Base-by-base conservation (phyloP, 2,888 invertebrate species). In the Machimus rusticus region DNA sequence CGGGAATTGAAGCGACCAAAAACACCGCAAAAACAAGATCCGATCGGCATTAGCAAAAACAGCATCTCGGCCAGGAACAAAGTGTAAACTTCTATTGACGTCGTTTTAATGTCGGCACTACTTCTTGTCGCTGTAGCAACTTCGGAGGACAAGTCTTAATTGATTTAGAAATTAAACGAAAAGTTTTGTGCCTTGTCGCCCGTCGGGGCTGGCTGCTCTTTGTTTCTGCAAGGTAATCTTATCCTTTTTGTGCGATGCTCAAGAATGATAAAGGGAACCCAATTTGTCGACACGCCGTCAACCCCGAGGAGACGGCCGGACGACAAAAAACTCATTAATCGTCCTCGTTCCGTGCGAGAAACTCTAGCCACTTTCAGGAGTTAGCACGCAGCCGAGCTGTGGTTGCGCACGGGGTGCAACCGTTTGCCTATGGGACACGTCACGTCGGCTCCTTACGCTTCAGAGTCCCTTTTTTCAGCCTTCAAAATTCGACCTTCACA, bases 81-180 rank as follows among this genome's bases (percentile, higher is more conserved):
- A 85, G 74, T 85, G 85, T 85, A 85, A 85, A 85, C 85, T 85
- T 85, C 43, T 84, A 84, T 84, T 84, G 84, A 84, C 74, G 85
- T 85, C 85, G 39, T 74, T 66, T 85, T 74, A 85, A 74, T 74
- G 46, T 84, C 85, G 74, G 85, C 74, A 85, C 85, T 74, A 85
- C 43, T 74, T 85, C 85, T 85, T 85, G 85, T 74, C 74, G 28
- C 39, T 66, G 85, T 34, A 66, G 82, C 82, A 84, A 66, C 82
- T 84, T 84, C 57, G 51, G 77, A 77, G 86, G 78, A 77, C 77
- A 86, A 86, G 77, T 86, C 86, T 57, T 86, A 86, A 86, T 86
- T 86, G 86, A 86, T 86, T 86, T 86, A 77, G 78, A 86, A 86
- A 86, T 86, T 86, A 86, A 86, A 86, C 77, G 86, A 86, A 86